Conservation (phyloP, 2,113 vertebrate species). For the Tupaia chinensis region DNA sequence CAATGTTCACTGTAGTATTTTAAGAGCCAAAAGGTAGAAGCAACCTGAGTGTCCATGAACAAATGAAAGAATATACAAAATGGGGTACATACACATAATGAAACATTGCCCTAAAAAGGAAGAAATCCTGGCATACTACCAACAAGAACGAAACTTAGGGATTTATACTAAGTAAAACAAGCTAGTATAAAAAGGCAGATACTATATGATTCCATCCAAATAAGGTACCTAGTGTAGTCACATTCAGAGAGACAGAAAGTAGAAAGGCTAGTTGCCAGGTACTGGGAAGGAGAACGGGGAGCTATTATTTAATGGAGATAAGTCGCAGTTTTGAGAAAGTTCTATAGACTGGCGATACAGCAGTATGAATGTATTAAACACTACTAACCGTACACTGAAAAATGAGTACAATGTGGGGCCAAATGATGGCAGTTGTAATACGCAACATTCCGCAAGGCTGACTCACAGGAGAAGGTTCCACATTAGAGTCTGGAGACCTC, state of each 20-base stretch:
- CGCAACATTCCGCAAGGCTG: no score
- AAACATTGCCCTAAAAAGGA: background rate
- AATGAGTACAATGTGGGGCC: background rate
- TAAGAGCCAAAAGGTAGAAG: conserved; percentile 20
- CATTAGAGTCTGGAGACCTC: no score
- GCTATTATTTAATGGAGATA: background rate
- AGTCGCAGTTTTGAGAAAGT: background rate
- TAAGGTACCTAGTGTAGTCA: background rate
- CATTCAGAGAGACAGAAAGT: background rate
- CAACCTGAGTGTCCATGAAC: background rate
- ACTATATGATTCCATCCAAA: background rate
- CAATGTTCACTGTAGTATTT: background rate
- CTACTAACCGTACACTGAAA: background rate
- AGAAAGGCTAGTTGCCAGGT: background rate
- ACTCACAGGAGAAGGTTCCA: no score
- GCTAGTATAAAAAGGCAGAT: background rate
- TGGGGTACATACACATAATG: background rate
- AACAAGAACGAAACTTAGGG: background rate
- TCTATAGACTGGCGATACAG: background rate
- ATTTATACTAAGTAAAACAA: conserved; percentile 9
- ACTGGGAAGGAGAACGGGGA: background rate
- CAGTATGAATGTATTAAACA: background rate
- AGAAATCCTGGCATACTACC: background rate
- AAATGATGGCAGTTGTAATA: no score
- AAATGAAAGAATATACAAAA: conserved; percentile 1